phyloP scores from a whole-genome alignment of 2,888 invertebrate genomes.

The Drosophila colorata region DNA sequence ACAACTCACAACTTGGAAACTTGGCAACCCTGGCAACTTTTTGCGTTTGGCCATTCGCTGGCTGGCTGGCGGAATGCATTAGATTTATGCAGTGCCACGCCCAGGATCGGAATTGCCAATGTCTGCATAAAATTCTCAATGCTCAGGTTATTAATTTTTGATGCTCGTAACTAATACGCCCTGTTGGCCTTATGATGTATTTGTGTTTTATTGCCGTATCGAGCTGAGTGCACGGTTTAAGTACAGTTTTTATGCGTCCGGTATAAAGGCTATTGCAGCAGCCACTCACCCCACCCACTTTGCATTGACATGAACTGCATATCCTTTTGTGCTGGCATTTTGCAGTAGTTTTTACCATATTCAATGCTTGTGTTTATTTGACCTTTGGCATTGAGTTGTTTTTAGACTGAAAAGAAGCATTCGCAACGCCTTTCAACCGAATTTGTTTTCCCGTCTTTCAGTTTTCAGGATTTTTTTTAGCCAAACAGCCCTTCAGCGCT shows the following conservation, averaged over 20 bases:
- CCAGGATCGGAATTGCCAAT: slow-evolving; percentile 31
- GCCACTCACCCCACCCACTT: not conserved
- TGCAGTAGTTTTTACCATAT: slow-evolving; percentile 4
- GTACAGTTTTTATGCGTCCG: not conserved
- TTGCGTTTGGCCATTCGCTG: slow-evolving; percentile 1
- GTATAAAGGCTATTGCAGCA: not conserved
- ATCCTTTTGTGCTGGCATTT: not conserved
- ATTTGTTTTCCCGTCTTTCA: slow-evolving; percentile 35
- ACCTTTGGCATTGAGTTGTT: slow-evolving; percentile 40
- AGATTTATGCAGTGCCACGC: slow-evolving; percentile 52
- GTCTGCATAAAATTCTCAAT: slow-evolving; percentile 25
- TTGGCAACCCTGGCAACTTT: slow-evolving; percentile 13
- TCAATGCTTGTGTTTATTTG: slow-evolving; percentile 25
- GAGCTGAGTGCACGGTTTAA: slow-evolving; percentile 1
- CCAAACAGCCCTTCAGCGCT: too few species aligned
- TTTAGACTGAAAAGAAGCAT: slow-evolving; percentile 17
- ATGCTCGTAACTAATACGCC: slow-evolving; percentile 25
- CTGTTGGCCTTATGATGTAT: slow-evolving; percentile 16
- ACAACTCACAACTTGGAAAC: slow-evolving; percentile 10
- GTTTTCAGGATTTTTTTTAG: not conserved
- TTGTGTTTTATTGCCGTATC: slow-evolving; percentile 9
- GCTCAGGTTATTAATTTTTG: slow-evolving; percentile 39
- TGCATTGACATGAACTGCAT: not conserved
- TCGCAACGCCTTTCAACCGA: slow-evolving; percentile 26
- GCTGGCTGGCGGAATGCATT: slow-evolving; percentile 13